These are phyloP conservation scores for Drosophila borealis DNA, from an alignment of 2,888 invertebrate species.

Conservation along the genomic window DNA sequence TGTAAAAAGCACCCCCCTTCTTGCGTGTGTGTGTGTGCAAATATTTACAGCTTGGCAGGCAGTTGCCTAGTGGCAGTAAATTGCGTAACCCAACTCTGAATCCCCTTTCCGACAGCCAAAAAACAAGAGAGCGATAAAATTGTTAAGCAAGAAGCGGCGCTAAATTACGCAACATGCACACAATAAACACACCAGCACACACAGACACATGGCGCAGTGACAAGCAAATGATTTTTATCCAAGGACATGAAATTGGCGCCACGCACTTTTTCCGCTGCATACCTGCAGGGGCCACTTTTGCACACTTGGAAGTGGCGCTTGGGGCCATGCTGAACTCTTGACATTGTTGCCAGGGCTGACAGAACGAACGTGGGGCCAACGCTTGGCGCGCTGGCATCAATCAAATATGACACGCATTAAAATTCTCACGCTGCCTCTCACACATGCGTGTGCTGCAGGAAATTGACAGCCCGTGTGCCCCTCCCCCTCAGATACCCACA, in stretches of 20 bases:
- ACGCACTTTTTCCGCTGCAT: constrained; percentile 72
- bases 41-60: constrained; percentile 55
- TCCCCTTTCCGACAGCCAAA: not conserved
- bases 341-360: constrained; percentile 62
- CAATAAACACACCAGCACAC: constrained; percentile 28
- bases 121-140: constrained; percentile 63
- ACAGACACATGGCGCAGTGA: constrained; percentile 20
- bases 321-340: constrained; percentile 71
- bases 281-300: constrained; percentile 67
- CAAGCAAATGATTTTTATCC: constrained; percentile 55
- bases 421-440: constrained; percentile 53
- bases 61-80: constrained; percentile 54
- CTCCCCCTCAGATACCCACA: not conserved
- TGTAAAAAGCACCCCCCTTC: constrained; percentile 46
- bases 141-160: constrained; percentile 68
- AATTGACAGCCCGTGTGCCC: constrained; percentile 54
- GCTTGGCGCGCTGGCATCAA: constrained; percentile 55
- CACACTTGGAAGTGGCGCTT: constrained; percentile 55
- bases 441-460: constrained; percentile 34
- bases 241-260: constrained; percentile 36
- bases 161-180: constrained; percentile 68
- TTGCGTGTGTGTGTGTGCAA: constrained; percentile 43
- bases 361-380: not conserved
- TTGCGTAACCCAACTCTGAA: constrained; percentile 39
- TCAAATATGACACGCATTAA: constrained; percentile 81